A percentile compares a stretch with the other conserved stretches of the same genome.
Evolutionary conservation across 1,140 invertebrate species (phyloP).

Genomic region (Anoplolepis gracilipes): DNA sequence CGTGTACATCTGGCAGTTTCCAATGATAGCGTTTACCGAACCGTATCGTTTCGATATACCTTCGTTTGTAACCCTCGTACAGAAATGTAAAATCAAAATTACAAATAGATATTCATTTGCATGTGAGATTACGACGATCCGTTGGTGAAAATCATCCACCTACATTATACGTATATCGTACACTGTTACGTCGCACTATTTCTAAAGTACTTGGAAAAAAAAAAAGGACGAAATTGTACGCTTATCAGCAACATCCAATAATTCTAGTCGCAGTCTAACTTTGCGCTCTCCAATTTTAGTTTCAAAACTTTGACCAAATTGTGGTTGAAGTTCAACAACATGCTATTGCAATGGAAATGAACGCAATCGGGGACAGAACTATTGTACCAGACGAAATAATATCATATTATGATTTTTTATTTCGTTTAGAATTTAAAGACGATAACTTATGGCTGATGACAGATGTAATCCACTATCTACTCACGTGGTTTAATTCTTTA

Average conservation of each 20-base stretch:
- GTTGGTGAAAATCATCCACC: neutral
- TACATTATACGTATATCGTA: too few species aligned
- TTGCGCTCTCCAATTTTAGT: neutral
- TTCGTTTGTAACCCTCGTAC: neutral
- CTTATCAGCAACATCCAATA: neutral
- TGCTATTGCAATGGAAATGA: neutral
- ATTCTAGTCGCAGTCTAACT: neutral
- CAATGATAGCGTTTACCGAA: constrained; percentile 24
- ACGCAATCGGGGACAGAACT: neutral
- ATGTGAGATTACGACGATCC: neutral
- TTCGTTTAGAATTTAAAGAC: neutral
- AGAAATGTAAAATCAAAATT: neutral
- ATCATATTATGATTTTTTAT: neutral
- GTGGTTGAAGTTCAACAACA: neutral
- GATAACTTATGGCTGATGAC: neutral
- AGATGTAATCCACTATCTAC: neutral
- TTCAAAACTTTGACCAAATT: neutral
- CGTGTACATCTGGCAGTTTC: constrained; percentile 55
- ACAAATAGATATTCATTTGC: constrained; percentile 44
- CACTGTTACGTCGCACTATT: neutral
- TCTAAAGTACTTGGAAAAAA: constrained; percentile 9
- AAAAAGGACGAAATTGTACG: neutral
- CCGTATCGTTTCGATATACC: neutral
- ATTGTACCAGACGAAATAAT: neutral
- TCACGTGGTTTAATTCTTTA: constrained; percentile 16